phyloP scores from a whole-genome alignment of 2,113 vertebrate species.

The Capra hircus region DNA sequence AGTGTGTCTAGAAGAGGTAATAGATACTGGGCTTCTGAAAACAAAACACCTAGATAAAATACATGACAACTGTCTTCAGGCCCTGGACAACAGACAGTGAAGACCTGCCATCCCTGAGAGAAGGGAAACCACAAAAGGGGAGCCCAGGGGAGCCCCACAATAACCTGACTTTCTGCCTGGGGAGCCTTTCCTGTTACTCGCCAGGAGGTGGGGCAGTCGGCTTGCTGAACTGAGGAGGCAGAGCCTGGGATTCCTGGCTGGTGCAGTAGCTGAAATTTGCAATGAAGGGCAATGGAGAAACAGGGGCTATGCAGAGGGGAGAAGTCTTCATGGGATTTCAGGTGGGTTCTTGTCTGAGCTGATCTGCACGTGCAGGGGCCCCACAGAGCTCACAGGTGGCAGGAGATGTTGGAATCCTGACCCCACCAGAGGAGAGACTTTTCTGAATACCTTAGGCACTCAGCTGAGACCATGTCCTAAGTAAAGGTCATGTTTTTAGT shows the following conservation, averaged over 20 bases:
- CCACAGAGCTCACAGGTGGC: not conserved
- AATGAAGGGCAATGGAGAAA: not conserved
- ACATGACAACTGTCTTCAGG: no score
- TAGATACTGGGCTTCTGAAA: not conserved
- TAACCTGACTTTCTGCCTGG: not conserved
- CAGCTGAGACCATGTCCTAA: not conserved
- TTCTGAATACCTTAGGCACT: not conserved
- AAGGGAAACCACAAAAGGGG: not conserved
- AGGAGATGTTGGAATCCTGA: not conserved
- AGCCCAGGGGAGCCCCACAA: not conserved
- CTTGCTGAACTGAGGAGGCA: not conserved
- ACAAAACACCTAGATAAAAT: not conserved
- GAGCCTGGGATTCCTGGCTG: not conserved
- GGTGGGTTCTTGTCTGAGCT: no score
- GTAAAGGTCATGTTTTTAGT: not conserved
- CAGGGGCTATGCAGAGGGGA: not conserved
- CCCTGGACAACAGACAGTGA: not conserved
- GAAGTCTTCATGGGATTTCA: not conserved
- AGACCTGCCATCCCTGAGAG: not conserved
- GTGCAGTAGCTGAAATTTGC: not conserved
- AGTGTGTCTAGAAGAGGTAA: not conserved
- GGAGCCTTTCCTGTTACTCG: not conserved
- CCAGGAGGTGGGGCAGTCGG: no score
- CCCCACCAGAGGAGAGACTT: no score
- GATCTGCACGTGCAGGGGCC: not conserved